Percentiles rank a stretch among this genome's conserved stretches.
These are phyloP conservation scores for Hymenopus coronatus DNA, from an alignment of 2,888 invertebrate species.

Conservation along the genomic window DNA sequence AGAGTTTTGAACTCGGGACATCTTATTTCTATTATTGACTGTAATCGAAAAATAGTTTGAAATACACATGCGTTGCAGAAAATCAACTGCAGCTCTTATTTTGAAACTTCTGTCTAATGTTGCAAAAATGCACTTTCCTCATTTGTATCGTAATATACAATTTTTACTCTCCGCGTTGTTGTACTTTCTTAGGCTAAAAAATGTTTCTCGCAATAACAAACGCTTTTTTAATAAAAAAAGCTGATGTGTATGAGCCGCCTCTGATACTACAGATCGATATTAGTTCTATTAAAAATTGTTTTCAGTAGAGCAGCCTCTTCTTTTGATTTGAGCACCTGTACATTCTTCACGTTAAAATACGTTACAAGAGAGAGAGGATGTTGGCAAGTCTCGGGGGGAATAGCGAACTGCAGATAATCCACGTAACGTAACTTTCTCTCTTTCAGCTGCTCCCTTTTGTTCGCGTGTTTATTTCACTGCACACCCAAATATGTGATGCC, in stretches of 20 bases:
- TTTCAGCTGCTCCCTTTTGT: not conserved
- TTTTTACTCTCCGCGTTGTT: too few relatives aligned
- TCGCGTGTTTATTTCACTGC: not conserved
- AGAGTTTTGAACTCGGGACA: too few relatives aligned
- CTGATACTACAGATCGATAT: not conserved
- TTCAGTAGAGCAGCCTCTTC: not conserved
- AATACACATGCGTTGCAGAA: too few relatives aligned
- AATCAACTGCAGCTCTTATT: too few relatives aligned
- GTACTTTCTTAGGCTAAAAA: too few relatives aligned
- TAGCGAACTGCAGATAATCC: not conserved
- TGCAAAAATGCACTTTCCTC: too few relatives aligned
- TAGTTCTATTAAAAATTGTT: not conserved
- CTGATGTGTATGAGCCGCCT: not conserved
- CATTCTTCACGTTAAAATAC: not conserved
- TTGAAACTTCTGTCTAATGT: too few relatives aligned
- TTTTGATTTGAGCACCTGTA: not conserved
- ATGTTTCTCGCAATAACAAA: too few relatives aligned
- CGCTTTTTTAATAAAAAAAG: not conserved
- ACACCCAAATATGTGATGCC: not conserved
- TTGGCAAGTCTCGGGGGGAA: not conserved
- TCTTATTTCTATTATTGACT: too few relatives aligned
- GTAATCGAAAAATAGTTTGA: too few relatives aligned
- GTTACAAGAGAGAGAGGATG: not conserved
- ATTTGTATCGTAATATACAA: too few relatives aligned
- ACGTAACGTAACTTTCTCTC: not conserved